Percentiles rank a stretch among this genome's conserved stretches.
phyloP scores from a whole-genome alignment of 2,113 vertebrate species.

The Herpetotheres cachinnans region DNA sequence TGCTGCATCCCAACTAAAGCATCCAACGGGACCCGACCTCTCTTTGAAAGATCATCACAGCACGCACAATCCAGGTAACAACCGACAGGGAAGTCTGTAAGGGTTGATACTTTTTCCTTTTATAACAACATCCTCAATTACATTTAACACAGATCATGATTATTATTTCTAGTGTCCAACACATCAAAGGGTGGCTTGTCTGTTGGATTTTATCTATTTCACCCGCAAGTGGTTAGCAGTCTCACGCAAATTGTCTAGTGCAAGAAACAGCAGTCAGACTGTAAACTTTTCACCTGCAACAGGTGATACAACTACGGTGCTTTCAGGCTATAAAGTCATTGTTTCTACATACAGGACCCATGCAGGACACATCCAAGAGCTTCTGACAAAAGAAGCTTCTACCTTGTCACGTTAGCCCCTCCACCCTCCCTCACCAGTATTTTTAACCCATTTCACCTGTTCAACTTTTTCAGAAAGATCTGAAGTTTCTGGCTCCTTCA shows the following conservation, averaged over 20 bases:
- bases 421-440: not conserved
- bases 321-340: not conserved
- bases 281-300: not conserved
- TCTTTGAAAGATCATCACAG: not conserved
- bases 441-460: not conserved
- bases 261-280: not conserved
- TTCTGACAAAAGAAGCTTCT: not conserved
- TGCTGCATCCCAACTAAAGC: not conserved
- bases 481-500: not conserved
- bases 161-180: not conserved
- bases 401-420: not conserved
- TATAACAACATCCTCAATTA: not conserved
- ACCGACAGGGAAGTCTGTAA: not conserved
- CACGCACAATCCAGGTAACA: not conserved
- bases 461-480: not conserved
- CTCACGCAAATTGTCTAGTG: not conserved
- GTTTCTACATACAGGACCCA: not conserved
- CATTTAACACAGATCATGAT: not conserved
- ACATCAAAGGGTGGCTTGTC: not conserved
- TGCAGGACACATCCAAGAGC: not conserved
- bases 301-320: not conserved
- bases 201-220: not conserved
- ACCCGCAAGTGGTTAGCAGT: not conserved
- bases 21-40: not conserved
- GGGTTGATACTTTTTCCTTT: not conserved